Evolutionary conservation across 2,113 vertebrate species (phyloP).

Genomic region (Casuarius casuarius): DNA sequence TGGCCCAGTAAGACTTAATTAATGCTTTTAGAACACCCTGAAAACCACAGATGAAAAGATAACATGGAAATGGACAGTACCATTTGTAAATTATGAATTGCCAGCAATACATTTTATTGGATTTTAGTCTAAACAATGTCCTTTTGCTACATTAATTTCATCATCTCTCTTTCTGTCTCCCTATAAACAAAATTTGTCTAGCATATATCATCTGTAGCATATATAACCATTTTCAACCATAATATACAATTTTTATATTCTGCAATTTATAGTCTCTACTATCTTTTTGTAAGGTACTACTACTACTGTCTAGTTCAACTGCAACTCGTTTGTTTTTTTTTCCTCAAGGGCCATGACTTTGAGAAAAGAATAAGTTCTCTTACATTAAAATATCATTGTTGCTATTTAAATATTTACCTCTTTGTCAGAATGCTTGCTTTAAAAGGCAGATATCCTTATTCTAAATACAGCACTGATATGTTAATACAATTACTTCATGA

Average conservation of each 20-base stretch:
- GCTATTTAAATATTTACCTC: neutral
- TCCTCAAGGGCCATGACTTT: neutral
- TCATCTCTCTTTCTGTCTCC: neutral
- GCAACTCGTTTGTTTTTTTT: neutral
- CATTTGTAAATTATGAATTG: neutral
- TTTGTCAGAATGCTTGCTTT: neutral
- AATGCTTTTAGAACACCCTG: neutral
- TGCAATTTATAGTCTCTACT: neutral
- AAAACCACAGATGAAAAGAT: neutral
- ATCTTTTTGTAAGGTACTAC: neutral
- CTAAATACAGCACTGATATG: neutral
- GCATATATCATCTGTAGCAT: neutral
- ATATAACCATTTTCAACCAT: neutral
- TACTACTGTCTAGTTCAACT: neutral
- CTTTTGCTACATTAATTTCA: neutral
- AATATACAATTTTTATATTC: neutral
- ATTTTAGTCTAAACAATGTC: neutral
- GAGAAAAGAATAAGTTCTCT: neutral
- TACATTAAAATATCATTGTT: neutral
- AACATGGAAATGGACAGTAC: neutral
- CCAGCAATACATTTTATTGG: neutral
- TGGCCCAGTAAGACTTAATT: neutral
- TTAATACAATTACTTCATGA: slow-evolving; percentile 1
- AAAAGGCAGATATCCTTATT: neutral
- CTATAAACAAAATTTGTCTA: neutral